Conservation (phyloP, 1,140 invertebrate genomes). For the Anoplophora glabripennis region DNA sequence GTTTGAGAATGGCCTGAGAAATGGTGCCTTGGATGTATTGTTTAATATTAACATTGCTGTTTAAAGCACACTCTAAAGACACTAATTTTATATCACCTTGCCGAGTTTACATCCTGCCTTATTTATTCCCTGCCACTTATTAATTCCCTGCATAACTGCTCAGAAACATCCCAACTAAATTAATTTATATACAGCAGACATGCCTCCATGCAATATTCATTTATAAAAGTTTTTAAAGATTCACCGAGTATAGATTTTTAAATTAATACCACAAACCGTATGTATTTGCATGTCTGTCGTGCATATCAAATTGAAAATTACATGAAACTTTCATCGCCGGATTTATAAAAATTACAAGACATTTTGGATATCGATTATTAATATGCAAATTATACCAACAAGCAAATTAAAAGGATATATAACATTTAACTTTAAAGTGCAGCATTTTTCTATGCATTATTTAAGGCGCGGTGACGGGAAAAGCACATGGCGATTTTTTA, state of each 20-base stretch:
- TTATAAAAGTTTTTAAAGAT: conserved; percentile 1
- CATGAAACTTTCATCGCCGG: neutral
- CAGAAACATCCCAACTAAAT: neutral
- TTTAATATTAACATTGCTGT: conserved; percentile 47
- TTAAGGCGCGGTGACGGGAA: too few species aligned
- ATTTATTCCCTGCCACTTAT: neutral
- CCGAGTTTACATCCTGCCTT: neutral
- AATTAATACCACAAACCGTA: conserved; percentile 7
- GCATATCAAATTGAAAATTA: conserved; percentile 4
- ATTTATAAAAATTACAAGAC: neutral
- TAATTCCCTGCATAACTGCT: neutral
- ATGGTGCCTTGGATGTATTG: conserved; percentile 43
- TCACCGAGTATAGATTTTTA: conserved; percentile 5
- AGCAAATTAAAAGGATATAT: conserved; percentile 1
- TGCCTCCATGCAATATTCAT: neutral
- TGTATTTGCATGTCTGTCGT: conserved; percentile 12
- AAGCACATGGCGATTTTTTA: too few species aligned
- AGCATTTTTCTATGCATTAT: too few species aligned
- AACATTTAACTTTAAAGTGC: too few species aligned
- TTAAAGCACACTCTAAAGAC: conserved; percentile 39
- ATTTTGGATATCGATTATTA: conserved; percentile 8
- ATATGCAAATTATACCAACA: conserved; percentile 9
- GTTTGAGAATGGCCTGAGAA: conserved; percentile 47
- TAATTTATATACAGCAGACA: neutral
- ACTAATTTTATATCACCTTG: conserved; percentile 37